Conservation (phyloP, 2,888 invertebrate genomes). For the Tridacna crocea region DNA sequence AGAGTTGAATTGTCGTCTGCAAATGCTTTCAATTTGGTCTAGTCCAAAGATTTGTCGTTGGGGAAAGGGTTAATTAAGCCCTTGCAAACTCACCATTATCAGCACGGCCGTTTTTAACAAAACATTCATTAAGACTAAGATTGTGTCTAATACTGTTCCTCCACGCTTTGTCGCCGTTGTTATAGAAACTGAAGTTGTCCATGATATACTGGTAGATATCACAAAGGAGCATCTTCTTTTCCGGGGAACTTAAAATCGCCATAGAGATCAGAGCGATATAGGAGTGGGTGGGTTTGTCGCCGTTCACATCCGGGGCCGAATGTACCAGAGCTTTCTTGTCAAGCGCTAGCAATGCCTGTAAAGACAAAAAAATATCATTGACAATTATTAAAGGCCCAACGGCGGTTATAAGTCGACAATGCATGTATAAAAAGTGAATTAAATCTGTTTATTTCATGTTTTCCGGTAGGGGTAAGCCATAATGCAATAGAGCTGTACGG, state of each 20-base stretch:
- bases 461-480: too few species aligned
- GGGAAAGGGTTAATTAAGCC: too few species aligned
- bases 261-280: slow-evolving; percentile 83
- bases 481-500: too few species aligned
- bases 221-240: slow-evolving; percentile 79
- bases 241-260: slow-evolving; percentile 80
- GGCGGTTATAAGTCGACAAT: too few species aligned
- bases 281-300: slow-evolving; percentile 78
- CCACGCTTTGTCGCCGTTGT: slow-evolving; percentile 81
- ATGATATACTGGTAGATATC: slow-evolving; percentile 83
- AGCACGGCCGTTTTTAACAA: slow-evolving; percentile 80
- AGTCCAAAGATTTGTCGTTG: too few species aligned
- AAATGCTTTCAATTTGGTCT: too few species aligned
- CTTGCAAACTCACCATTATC: slow-evolving; percentile 87
- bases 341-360: slow-evolving; percentile 52
- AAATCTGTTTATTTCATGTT: too few species aligned
- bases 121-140: slow-evolving; percentile 82
- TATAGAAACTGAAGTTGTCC: slow-evolving; percentile 80
- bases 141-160: slow-evolving; percentile 82
- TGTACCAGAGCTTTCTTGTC: slow-evolving; percentile 45
- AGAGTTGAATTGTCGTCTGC: too few species aligned
- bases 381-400: too few species aligned
- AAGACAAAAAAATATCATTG: neutral
- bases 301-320: slow-evolving; percentile 18
- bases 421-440: too few species aligned